Percentiles rank a stretch among this genome's conserved stretches.
phyloP scores from a whole-genome alignment of 2,113 vertebrate species.

The Sterrhoptilus dennistouni region DNA sequence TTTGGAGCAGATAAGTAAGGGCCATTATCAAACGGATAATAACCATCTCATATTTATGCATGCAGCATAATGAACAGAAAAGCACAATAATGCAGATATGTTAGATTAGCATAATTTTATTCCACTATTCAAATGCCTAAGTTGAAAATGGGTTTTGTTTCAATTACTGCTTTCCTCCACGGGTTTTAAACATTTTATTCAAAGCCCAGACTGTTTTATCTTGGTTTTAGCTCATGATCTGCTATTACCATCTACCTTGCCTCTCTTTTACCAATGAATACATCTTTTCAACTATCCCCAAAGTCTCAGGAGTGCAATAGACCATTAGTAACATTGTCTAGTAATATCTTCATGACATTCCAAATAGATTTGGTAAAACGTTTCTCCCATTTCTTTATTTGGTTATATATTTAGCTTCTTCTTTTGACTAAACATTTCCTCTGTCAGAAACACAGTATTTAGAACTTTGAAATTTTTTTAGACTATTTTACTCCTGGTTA shows the following conservation, averaged over 20 bases:
- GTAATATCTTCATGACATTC: background rate
- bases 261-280: background rate
- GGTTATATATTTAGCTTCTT: background rate
- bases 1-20: slow-evolving; percentile 67
- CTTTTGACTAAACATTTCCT: background rate
- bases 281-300: background rate
- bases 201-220: slow-evolving; percentile 42
- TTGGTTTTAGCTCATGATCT: slow-evolving; percentile 32
- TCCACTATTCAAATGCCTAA: slow-evolving; percentile 65
- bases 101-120: slow-evolving; percentile 76
- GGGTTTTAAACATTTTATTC: slow-evolving; percentile 59
- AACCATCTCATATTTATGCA: slow-evolving; percentile 68
- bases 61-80: slow-evolving; percentile 66
- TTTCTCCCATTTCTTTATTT: background rate
- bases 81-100: slow-evolving; percentile 68
- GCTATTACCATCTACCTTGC: slow-evolving; percentile 15
- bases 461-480: background rate
- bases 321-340: background rate
- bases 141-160: slow-evolving; percentile 70
- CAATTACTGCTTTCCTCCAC: slow-evolving; percentile 63
- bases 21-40: slow-evolving; percentile 72
- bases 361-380: background rate
- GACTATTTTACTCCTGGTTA: background rate
- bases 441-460: background rate
- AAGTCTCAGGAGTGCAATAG: background rate